These are phyloP conservation scores for Enteromius argenteus DNA, from an alignment of 2,797 vertebrate genomes.

Conservation along the genomic window DNA sequence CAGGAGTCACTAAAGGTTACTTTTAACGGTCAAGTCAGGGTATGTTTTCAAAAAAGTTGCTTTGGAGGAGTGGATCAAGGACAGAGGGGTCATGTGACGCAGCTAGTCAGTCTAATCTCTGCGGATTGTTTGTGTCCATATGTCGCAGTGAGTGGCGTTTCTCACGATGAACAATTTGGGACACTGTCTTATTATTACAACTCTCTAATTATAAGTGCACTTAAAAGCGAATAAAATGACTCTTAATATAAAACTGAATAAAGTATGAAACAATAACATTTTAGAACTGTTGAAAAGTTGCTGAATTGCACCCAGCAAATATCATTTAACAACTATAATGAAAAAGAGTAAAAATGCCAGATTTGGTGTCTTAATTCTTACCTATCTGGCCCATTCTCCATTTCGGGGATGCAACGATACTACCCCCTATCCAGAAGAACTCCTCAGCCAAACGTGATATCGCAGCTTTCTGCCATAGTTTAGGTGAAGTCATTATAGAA, in stretches of 20 bases:
- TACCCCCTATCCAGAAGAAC: constrained; percentile 92
- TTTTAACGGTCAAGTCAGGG: not conserved
- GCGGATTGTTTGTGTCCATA: constrained; percentile 82
- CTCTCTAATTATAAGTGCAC: not conserved
- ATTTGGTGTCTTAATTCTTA: constrained; percentile 72
- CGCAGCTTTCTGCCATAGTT: constrained; percentile 80
- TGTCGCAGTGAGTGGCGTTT: constrained; percentile 69
- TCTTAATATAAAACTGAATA: not conserved
- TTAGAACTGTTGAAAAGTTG: not conserved
- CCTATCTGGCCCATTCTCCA: constrained; percentile 90
- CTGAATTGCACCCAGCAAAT: not conserved
- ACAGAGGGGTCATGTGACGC: constrained; percentile 71
- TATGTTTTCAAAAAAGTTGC: constrained; percentile 21
- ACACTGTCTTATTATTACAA: not conserved
- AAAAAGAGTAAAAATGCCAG: not conserved
- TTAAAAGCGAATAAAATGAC: not conserved
- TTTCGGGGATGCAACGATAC: constrained; percentile 82
- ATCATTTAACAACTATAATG: not conserved
- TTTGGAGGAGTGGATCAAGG: constrained; percentile 68
- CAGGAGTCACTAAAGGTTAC: constrained; percentile 3
- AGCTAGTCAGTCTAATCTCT: constrained; percentile 77
- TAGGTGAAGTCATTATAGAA: constrained; percentile 79
- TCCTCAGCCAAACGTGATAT: constrained; percentile 88
- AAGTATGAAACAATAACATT: not conserved
- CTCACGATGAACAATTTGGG: constrained; percentile 7